These are phyloP conservation scores for Athene noctua DNA, from an alignment of 2,113 vertebrate genomes.

Conservation along the genomic window DNA sequence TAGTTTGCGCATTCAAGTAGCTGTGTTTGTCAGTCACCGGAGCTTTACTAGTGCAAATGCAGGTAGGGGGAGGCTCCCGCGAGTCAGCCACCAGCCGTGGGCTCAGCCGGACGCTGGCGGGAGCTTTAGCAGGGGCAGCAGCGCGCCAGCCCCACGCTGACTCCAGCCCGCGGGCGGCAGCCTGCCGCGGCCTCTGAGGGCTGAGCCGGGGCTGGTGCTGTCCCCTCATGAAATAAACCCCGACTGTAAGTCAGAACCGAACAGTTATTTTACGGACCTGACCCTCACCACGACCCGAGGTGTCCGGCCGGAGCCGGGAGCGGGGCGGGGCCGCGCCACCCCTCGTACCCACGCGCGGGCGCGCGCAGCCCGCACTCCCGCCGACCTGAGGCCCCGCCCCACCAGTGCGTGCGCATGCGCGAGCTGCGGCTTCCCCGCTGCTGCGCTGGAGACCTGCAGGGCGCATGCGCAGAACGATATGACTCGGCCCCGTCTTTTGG, in stretches of 20 bases:
- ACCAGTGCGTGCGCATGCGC: neutral
- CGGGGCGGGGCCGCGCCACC: neutral
- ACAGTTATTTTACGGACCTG: fast-evolving
- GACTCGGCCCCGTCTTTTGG: fast-evolving
- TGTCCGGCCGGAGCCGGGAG: no score
- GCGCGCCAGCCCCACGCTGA: neutral
- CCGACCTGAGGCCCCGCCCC: no score
- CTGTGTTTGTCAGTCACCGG: fast-evolving
- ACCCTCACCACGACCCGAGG: neutral
- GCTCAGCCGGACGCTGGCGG: fast-evolving
- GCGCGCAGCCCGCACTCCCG: neutral
- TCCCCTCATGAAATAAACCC: no score
- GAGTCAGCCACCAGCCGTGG: no score
- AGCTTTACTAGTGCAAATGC: fast-evolving
- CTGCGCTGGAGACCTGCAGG: fast-evolving
- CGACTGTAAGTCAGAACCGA: no score
- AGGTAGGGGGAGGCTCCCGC: fast-evolving
- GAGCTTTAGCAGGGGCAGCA: neutral
- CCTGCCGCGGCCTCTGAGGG: no score
- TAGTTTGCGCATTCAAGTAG: neutral
- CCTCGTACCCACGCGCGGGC: no score
- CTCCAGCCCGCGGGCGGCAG: neutral
- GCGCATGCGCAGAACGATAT: neutral
- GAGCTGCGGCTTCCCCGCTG: fast-evolving
- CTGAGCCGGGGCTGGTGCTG: no score